These are phyloP conservation scores for Fabriciana adippe DNA, from an alignment of 2,888 invertebrate species.

Conservation along the genomic window DNA sequence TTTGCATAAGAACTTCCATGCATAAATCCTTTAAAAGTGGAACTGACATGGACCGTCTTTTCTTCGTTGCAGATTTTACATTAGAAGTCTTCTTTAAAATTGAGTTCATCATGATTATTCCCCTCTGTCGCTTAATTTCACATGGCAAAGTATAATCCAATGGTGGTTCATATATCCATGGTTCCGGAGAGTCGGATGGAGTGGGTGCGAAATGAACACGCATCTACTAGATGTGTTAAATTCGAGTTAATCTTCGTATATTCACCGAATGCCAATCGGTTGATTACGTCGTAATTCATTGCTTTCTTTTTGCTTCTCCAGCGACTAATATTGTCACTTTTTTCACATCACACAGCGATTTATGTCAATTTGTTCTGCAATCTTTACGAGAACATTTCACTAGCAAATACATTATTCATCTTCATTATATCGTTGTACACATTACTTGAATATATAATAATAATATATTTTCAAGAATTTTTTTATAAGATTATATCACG, in stretches of 20 bases:
- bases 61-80: conserved; percentile 36
- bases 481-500: neutral
- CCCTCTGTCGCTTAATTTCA: conserved; percentile 33
- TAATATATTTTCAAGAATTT: neutral
- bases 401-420: conserved; percentile 15
- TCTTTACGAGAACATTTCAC: conserved; percentile 7
- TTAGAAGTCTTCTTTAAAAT: conserved; percentile 36
- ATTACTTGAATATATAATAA: conserved; percentile 5
- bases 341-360: conserved; percentile 11
- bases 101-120: conserved; percentile 22
- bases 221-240: conserved; percentile 49
- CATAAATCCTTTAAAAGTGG: conserved; percentile 78
- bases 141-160: conserved; percentile 25
- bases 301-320: conserved; percentile 17
- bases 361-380: conserved; percentile 17
- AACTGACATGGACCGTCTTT: conserved; percentile 67
- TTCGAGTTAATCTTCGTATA: conserved; percentile 1
- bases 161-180: conserved; percentile 38
- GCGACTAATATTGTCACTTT: conserved; percentile 14
- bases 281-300: conserved; percentile 14
- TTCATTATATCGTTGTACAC: conserved; percentile 2
- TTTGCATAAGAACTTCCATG: conserved; percentile 78
- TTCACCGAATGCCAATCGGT: neutral
- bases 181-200: conserved; percentile 59
- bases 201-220: conserved; percentile 71